Evolutionary conservation across 2,888 invertebrate genomes (phyloP), one percentile per base, ranked within the genome.

Genomic region (Graphium colonna): DNA sequence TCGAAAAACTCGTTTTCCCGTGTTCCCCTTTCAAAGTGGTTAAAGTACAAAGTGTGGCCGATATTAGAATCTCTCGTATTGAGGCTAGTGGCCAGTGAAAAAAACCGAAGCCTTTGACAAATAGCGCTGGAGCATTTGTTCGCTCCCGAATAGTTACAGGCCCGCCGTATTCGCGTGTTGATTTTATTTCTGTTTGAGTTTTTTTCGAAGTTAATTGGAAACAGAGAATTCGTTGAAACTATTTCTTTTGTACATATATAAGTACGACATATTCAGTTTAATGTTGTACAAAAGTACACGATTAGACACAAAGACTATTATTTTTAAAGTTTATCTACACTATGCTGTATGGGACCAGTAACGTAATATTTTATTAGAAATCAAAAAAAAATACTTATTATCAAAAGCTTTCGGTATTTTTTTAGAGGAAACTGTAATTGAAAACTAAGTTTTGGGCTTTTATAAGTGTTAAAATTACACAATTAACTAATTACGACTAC

Each of bases 1-100:
- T 64, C 70, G 68, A 73, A 72, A 68, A 68, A 68, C 52, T 52
- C 47, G 42, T 52, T 52, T 52, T 52, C 12, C 26, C 38, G 47
- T 42, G 52, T 47, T 48, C 47, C 47, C 36, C 33, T 46, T 41
- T 48, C 42, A 52, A 48, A 52, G 52, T 47, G 47, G 52, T 52
- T 41, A 43, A 36, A 48, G 53, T 21, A 49, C 49, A 44, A 43
- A 53, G 53, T 40, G 53, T 49, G 44, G 48, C 47, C 39, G 53
- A 53, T 53, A 53, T 53, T 49, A 49, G 53, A 49, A 31, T 42
- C 47, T 42, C 42, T 47, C 52, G 52, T 31, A 39, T 39, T 18
- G 31, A 33, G 40, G 5, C 28, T 16, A 17, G 36, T 36, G 36
- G 36, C 12, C 12, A 17, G 33, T 40, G 28, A 15, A 15, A 44